Conservation (phyloP, 2,888 invertebrate genomes). For the Zelleria hepariella region DNA sequence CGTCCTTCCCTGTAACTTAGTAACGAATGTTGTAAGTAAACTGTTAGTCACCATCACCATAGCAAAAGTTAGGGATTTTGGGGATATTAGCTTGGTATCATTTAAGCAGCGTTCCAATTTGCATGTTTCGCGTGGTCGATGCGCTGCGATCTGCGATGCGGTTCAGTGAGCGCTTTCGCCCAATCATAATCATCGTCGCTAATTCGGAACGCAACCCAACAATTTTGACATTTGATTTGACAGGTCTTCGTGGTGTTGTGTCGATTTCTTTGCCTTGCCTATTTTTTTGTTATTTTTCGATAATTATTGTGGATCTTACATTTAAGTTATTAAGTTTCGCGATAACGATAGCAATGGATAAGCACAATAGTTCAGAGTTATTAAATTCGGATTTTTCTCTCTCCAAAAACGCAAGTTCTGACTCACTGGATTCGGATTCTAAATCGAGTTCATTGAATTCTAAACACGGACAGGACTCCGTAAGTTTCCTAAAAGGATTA, state of each 20-base stretch:
- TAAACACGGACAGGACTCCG: slow-evolving; percentile 86
- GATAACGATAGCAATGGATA: slow-evolving; percentile 63
- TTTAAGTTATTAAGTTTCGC: slow-evolving; percentile 2
- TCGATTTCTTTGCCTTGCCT: neutral
- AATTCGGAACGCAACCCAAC: too few relatives aligned
- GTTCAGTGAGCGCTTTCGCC: too few relatives aligned
- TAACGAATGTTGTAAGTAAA: neutral
- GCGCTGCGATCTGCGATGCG: too few relatives aligned
- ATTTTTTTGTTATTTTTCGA: neutral
- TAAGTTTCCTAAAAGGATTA: slow-evolving; percentile 72
- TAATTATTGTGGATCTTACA: neutral
- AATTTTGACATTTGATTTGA: too few relatives aligned
- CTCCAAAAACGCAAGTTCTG: slow-evolving; percentile 84
- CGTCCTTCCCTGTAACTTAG: neutral
- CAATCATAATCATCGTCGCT: too few relatives aligned
- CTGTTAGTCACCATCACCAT: neutral
- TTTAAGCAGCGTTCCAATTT: neutral
- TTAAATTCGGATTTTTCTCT: slow-evolving; percentile 75
- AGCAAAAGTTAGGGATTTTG: neutral
- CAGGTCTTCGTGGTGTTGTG: too few relatives aligned
- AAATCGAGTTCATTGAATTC: slow-evolving; percentile 89
- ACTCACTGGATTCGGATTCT: slow-evolving; percentile 86
- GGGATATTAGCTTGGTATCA: neutral
- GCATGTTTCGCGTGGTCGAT: neutral
- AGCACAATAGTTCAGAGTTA: slow-evolving; percentile 76